Evolutionary conservation across 92 coral and sea anemone genomes (phyloP).

Genomic region (Bergia puertoricense): DNA sequence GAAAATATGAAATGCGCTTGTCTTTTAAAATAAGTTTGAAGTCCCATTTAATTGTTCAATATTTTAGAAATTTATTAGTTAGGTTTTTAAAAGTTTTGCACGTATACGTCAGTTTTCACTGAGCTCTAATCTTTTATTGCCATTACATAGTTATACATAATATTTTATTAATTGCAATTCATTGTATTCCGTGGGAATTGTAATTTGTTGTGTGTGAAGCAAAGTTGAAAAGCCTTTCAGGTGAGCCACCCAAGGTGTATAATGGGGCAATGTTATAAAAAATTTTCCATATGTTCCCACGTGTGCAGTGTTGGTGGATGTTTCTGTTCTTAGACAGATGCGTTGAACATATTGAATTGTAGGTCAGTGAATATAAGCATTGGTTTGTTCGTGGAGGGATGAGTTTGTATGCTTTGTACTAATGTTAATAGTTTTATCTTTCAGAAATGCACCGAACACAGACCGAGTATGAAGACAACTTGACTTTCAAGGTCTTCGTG

Average conservation of each 20-base stretch:
- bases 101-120: too few species aligned
- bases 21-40: too few species aligned
- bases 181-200: too few species aligned
- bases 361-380: background rate
- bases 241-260: background rate
- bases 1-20: too few species aligned
- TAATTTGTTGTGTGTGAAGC: too few species aligned
- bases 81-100: too few species aligned
- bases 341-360: background rate
- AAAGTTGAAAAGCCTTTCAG: background rate
- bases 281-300: too few species aligned
- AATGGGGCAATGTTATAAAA: background rate
- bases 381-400: background rate
- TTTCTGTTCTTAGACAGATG: background rate
- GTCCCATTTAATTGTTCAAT: too few species aligned
- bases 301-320: background rate
- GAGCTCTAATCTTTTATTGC: too few species aligned
- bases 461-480: conserved; percentile 96
- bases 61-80: too few species aligned
- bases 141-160: too few species aligned
- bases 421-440: background rate
- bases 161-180: too few species aligned
- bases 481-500: conserved; percentile 92
- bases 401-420: background rate
- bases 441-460: conserved; percentile 99